Base-by-base conservation (phyloP, 2,888 invertebrate genomes). In the Acholoe squamosa region DNA sequence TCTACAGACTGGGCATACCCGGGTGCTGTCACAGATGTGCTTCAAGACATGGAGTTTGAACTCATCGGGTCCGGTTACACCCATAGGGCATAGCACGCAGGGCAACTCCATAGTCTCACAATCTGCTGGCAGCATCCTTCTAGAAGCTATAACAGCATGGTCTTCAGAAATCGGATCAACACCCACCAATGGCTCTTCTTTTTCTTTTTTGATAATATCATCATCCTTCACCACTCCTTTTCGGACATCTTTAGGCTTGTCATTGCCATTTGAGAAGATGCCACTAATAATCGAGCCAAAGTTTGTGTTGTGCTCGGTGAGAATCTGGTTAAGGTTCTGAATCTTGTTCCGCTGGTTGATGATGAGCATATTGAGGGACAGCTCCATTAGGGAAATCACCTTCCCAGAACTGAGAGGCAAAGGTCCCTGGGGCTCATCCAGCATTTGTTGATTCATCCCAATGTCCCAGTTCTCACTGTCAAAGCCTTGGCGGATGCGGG, bases 401-500 rank as follows among this genome's bases (percentile, higher is more conserved):
- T 52, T 52, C 28, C 86, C 86, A 14, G 86, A 86, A 31, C 86
- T 86, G 52, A 86, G 86, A 1, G 86, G 86, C 28, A 86, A 54
- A 0, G 86, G 86, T 0, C 86, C 86, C 54, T 86, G 86, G 19
- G 86, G 86, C 86, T 86, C 86, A 1, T 86, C 31, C 33, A 54
- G 16, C 3, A 31, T 54, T 16, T 25, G 31, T 25, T 52, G 86
- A 28, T 51, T 86, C 54, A 86, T 56, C n/a, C 86, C 86, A 7
- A 86, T 54, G 25, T 86, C 86, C 86, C 86, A 86, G 54, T 86
- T 86, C 86, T 86, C 86, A 28, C 86, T 86, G 28, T 86, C 54
- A 54, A 86, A 86, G 25, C 28, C 86, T 31, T 10, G 19, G 28
- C 56, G 52, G n/a, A 86, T 54, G 16, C 28, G 52, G 22, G 86